A percentile compares a stretch with the other conserved stretches of the same genome.
Conservation (phyloP, 2,113 vertebrate species). For the Ranitomeya imitator region DNA sequence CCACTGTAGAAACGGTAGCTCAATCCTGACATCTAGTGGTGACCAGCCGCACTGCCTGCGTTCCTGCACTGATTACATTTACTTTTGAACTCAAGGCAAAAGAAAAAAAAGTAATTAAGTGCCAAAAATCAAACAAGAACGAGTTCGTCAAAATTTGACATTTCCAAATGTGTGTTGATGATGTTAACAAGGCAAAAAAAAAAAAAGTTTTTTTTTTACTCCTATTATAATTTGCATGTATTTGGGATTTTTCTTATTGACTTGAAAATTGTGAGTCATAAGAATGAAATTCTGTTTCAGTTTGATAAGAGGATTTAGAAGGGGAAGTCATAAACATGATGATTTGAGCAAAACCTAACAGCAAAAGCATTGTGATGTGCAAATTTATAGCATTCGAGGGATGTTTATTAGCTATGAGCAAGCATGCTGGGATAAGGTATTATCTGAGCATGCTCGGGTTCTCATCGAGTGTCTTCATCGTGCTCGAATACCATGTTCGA, state of each 20-base stretch:
- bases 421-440: no score
- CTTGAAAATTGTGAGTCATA: conserved; percentile 26
- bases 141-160: conserved; percentile 29
- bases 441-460: no score
- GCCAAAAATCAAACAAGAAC: not conserved
- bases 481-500: no score
- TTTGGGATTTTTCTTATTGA: conserved; percentile 19
- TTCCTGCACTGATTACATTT: not conserved
- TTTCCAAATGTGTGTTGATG: conserved; percentile 22
- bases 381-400: conserved; percentile 2
- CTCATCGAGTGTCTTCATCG: no score
- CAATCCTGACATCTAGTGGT: conserved; percentile 53
- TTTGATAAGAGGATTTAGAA: conserved; percentile 52
- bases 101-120: conserved; percentile 13
- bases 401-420: not conserved
- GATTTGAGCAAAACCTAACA: conserved; percentile 39
- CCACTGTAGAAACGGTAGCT: not conserved
- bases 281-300: conserved; percentile 7
- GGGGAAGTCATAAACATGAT: conserved; percentile 36
- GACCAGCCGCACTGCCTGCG: not conserved
- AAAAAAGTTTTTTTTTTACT: not conserved
- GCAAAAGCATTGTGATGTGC: conserved; percentile 1
- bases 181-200: conserved; percentile 19
- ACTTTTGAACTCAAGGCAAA: not conserved
- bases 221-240: conserved; percentile 24